Base-by-base conservation (phyloP, 2,888 invertebrate genomes). In the Atherix ibis region DNA sequence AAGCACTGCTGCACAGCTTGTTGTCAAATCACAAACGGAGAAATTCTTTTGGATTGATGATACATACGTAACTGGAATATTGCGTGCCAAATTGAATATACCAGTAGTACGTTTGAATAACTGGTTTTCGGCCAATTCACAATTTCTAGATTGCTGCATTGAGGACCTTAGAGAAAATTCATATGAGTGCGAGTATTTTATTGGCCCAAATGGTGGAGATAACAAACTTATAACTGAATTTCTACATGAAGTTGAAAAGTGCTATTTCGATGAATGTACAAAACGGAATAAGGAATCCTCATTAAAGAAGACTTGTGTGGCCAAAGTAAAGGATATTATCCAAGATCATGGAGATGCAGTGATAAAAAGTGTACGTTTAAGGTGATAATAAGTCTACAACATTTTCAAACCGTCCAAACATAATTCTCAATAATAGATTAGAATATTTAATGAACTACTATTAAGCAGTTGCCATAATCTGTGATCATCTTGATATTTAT, bases 11-110 rank as follows among this genome's bases (percentile, higher is more conserved):
- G 50, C 52, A 13, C 62, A 61, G 14, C 50, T 91, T 32, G 63
- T 71, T 15, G 50, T 63, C 3, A 62, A 68, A 43, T 68, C 74
- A 1, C 51, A 61, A 18, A 52, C 58, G 22, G 62, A 70, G n/a
- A 63, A 68, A 13, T 81, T 76, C 47, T 89, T 92, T 60, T 92
- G 91, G 89, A 87, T 92, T 39, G 91, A 92, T 51, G 91, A 92
- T 53, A 76, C 83, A 28, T 80, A 76, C 53, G 61, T 91, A 0
- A 91, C 89, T 1, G 91, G 91, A 2, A 64, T 85, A 31, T 58
- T 89, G 18, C 67, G 76, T 5, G 61, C 71, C 34, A 60, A 66
- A 18, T 53, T 72, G 16, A 62, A 63, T 25, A 64, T 79, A n/a
- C 57, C 65, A 25, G 56, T 75, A 27, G 60, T 58, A 36, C 70